These are phyloP conservation scores for Rhagium mordax DNA, from an alignment of 2,888 invertebrate genomes.

Conservation along the genomic window DNA sequence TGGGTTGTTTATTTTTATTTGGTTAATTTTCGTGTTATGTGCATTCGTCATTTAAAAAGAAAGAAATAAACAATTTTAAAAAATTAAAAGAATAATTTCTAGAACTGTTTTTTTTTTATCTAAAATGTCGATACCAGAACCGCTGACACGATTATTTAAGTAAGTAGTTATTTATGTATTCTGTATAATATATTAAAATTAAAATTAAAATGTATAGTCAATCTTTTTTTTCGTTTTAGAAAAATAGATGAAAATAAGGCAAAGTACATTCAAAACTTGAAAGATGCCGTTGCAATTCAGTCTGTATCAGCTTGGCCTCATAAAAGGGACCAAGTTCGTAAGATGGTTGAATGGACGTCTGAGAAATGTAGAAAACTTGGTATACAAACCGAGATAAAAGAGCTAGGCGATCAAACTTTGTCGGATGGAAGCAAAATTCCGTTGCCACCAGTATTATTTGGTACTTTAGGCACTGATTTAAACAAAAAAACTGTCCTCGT, in stretches of 20 bases:
- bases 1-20: too few relatives aligned
- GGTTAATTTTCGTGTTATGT: too few relatives aligned
- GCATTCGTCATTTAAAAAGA: too few relatives aligned
- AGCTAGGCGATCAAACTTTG: constrained; percentile 82
- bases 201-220: constrained; percentile 12
- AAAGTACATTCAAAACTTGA: constrained; percentile 83
- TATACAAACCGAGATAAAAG: constrained; percentile 49
- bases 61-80: too few relatives aligned
- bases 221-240: constrained; percentile 71
- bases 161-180: constrained; percentile 18
- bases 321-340: constrained; percentile 82
- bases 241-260: constrained; percentile 84
- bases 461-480: constrained; percentile 83
- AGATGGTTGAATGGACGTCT: constrained; percentile 79
- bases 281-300: constrained; percentile 90
- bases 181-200: not conserved
- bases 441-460: constrained; percentile 89
- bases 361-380: constrained; percentile 73
- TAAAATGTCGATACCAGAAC: constrained; percentile 26
- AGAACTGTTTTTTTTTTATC: too few relatives aligned
- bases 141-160: constrained; percentile 27
- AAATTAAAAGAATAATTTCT: too few relatives aligned
- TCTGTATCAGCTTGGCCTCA: constrained; percentile 95
- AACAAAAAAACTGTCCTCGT: constrained; percentile 92
- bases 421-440: constrained; percentile 81